Conservation (phyloP, 2,888 invertebrate species). For the Cerastis rubricosa region DNA sequence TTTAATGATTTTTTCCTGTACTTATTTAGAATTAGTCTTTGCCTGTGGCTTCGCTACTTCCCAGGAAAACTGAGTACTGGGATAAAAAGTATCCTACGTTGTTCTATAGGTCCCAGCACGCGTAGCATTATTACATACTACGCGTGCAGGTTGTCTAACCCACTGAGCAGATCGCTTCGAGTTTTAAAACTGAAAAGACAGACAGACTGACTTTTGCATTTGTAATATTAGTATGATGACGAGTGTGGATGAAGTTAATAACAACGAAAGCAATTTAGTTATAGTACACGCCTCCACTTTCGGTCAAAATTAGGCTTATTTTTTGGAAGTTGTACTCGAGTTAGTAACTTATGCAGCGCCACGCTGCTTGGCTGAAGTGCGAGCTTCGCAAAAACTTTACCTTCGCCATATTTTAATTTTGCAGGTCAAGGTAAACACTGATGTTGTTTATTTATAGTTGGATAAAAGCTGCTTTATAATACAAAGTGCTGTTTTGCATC, state of each 20-base stretch:
- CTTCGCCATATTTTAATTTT: slow-evolving; percentile 28
- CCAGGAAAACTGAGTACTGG: not conserved
- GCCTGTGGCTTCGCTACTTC: not conserved
- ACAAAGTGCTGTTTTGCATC: too few relatives aligned
- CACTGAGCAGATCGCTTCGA: not conserved
- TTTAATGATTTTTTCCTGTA: not conserved
- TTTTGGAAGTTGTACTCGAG: slow-evolving; percentile 39
- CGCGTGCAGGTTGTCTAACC: too few relatives aligned
- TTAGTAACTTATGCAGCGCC: slow-evolving; percentile 42
- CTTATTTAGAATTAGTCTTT: not conserved
- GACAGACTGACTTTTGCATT: not conserved
- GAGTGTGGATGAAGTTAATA: not conserved
- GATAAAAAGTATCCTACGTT: not conserved
- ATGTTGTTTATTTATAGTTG: not conserved
- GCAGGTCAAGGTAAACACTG: slow-evolving; percentile 37
- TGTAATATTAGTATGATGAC: not conserved
- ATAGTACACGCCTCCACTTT: not conserved
- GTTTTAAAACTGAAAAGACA: not conserved
- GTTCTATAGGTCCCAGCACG: not conserved
- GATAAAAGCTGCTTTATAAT: not conserved
- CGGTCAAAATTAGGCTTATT: slow-evolving; percentile 43
- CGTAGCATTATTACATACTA: too few relatives aligned
- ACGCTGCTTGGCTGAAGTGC: slow-evolving; percentile 19
- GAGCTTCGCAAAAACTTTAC: slow-evolving; percentile 31
- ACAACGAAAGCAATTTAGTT: not conserved